Base-by-base conservation (phyloP, 2,797 vertebrate species). In the Girardinus metallicus region DNA sequence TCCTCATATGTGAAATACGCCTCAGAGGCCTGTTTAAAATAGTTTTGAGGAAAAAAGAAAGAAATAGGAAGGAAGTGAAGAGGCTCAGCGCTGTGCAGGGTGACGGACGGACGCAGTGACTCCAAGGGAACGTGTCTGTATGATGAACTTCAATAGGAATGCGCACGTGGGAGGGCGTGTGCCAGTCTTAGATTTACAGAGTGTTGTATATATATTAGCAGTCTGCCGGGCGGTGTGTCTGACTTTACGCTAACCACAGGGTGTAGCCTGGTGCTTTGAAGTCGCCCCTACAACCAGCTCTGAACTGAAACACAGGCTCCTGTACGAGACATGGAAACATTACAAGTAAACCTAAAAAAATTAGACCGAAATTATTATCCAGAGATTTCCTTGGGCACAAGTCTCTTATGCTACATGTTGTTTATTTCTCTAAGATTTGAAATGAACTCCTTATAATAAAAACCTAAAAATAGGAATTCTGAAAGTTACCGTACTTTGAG, bases 221-320 rank as follows among this genome's bases (percentile, higher is more conserved):
- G 85, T 73, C 73, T 91, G 84, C 76, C 79, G 77, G 62, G 79
- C 82, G 68, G 55, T 74, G 79, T 71, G 77, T 84, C 82, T 60
- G 85, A 85, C 78, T 90, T 90, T 79, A 89, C 74, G 29, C 87
- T 80, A 91, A 94, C 92, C 91, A 93, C 91, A 93, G 94, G 94
- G 93, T 93, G 92, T 91, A 92, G 86, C 86, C 80, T 41, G 70
- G 70, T 81, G 75, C 89, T 93, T 94, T 94, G 92, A 94, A 93
- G 87, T 85, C 76, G 0, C 82, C 86, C 64, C 84, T 76, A 73
- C 89, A 91, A 87, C 81, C 86, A 74, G 83, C 49, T 80, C 84
- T 87, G 79, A 85, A 84, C 89, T 84, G 86, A 88, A 91, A 93
- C 88, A 81, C 88, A 84, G 82, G 83, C 93, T 89, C 88, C 93